Base-by-base conservation (phyloP, 2,113 vertebrate genomes). In the Poeciliopsis retropinna region DNA sequence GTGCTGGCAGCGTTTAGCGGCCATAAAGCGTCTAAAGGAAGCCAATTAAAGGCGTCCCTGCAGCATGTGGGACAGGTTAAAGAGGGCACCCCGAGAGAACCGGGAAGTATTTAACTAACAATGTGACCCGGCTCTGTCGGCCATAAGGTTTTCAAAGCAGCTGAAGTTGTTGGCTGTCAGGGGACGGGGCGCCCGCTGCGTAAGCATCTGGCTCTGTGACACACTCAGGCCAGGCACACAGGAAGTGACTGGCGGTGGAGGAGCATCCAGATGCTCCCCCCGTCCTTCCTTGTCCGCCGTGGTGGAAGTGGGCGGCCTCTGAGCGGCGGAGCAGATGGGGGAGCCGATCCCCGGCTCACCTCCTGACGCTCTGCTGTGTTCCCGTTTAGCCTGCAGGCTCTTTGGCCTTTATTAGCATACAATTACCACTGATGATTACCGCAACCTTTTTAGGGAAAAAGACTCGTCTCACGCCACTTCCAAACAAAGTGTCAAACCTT, bases 91-190 rank as follows among this genome's bases (percentile, higher is more conserved):
- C 66, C 72, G 1, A 65, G 82, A 91, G 70, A 84, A 90, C 81
- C 72, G 68, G n/a, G 84, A 88, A 75, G 85, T 85, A 77, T 90
- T 92, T 89, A 91, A 85, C 85, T n/a, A 88, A 85, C 91, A 92
- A 90, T 90, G 88, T 92, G 91, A 92, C 91, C 91, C 85, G 30
- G 72, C 44, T 85, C 85, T 84, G 88, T 65, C 75, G 80, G 76
- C 82, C 91, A 89, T 82, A 89, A 76, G 89, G 84, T 90, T 85
- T 82, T 82, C 60, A 83, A 85, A 87, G 84, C 73, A 61, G 60
- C 64, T 62, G 3, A 73, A 78, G 81, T 61, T 70, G 88, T 90
- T 86, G 86, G 81, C 86, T 89, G 90, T 90, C 92, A 85, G 76
- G 84, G 79, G 81, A 86, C 10, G 32, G 41, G 13, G 73, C 72